Evolutionary conservation across 2,113 vertebrate species (phyloP).

Genomic region (Cynopterus brachyotis): DNA sequence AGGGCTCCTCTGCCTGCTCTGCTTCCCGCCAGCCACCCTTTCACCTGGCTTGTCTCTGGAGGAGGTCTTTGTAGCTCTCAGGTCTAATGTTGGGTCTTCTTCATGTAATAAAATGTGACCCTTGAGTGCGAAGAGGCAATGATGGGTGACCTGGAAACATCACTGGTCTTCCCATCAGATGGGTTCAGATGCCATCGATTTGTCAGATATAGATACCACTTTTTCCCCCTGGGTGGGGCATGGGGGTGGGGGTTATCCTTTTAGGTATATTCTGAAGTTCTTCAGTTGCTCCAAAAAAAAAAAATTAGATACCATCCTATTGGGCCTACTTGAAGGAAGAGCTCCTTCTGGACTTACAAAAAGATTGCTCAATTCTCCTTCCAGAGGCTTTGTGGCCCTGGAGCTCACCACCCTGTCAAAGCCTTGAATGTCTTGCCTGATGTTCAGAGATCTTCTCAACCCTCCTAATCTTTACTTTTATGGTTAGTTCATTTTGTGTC

Average conservation of each 20-base stretch:
- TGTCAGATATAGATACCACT: constrained; percentile 92
- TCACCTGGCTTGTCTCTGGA: constrained; percentile 45
- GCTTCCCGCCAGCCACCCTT: constrained; percentile 73
- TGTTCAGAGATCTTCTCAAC: neutral
- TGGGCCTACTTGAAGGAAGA: constrained; percentile 81
- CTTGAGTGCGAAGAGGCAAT: constrained; percentile 85
- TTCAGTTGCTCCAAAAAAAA: constrained; percentile 90
- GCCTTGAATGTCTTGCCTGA: neutral
- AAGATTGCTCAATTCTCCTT: constrained; percentile 89
- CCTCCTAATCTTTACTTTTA: neutral
- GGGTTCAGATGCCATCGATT: constrained; percentile 82
- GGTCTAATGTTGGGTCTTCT: constrained; percentile 62
- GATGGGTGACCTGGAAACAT: constrained; percentile 87
- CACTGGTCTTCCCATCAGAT: constrained; percentile 85
- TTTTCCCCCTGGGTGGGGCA: constrained; percentile 82
- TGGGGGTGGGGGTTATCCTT: constrained; percentile 86
- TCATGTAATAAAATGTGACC: constrained; percentile 82
- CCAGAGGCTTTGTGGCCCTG: constrained; percentile 91
- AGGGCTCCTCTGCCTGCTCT: constrained; percentile 53
- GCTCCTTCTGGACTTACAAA: constrained; percentile 89
- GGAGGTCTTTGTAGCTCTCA: constrained; percentile 67
- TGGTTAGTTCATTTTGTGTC: neutral
- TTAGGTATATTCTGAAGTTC: constrained; percentile 84
- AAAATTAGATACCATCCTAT: constrained; percentile 91
- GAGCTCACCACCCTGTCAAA: neutral